These are phyloP conservation scores for Brachyhypopomus gauderio DNA, from an alignment of 2,113 vertebrate species.

Conservation along the genomic window DNA sequence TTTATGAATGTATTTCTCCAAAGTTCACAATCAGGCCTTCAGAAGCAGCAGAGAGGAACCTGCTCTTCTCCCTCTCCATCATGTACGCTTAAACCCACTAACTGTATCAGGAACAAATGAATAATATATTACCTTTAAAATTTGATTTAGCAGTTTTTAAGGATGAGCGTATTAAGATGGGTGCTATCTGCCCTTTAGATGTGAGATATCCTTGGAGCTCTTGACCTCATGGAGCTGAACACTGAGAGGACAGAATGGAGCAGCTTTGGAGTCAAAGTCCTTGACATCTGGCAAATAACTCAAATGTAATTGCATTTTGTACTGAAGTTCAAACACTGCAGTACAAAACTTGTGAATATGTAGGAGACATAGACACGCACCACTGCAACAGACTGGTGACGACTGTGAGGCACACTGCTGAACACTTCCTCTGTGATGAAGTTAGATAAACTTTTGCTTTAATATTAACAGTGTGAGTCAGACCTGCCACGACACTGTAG, in stretches of 20 bases:
- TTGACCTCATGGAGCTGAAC: neutral
- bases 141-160: constrained; percentile 46
- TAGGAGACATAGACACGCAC: too few relatives aligned
- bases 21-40: neutral
- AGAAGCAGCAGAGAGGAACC: neutral
- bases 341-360: neutral
- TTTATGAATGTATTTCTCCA: neutral
- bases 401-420: neutral
- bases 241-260: neutral
- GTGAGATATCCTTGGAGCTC: constrained; percentile 17
- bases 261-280: neutral
- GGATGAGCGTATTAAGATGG: constrained; percentile 22
- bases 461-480: constrained; percentile 10
- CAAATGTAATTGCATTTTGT: neutral
- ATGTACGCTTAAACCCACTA: constrained; percentile 33
- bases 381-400: too few relatives aligned
- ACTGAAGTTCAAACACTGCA: neutral
- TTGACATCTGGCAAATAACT: neutral
- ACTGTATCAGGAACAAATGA: constrained; percentile 43
- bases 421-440: neutral
- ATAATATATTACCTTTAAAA: constrained; percentile 55
- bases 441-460: neutral
- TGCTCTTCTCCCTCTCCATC: neutral
- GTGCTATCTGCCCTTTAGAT: constrained; percentile 37
- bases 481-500: neutral